These are phyloP conservation scores for Gonatopus flavifemur DNA, from an alignment of 1,140 invertebrate genomes.

Conservation along the genomic window DNA sequence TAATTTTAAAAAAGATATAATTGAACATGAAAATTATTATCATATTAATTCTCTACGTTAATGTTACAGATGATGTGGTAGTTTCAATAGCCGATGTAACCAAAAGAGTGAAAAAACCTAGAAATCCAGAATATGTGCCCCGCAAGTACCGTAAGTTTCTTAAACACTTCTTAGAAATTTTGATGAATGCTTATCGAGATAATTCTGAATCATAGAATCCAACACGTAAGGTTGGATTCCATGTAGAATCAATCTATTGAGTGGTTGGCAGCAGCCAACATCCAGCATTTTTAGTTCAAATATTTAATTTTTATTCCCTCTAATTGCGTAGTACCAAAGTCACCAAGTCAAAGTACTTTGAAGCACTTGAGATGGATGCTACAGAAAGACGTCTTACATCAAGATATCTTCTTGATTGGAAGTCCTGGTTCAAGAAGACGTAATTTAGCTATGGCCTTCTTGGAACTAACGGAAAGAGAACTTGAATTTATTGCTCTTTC, in stretches of 20 bases:
- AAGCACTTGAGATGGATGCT: conserved; percentile 90
- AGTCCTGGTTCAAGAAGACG: conserved; percentile 80
- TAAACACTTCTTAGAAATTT: too few relatives aligned
- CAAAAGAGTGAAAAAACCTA: conserved; percentile 66
- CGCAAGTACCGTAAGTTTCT: conserved; percentile 76
- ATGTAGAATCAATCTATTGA: too few relatives aligned
- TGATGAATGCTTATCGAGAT: too few relatives aligned
- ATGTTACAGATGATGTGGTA: conserved; percentile 33
- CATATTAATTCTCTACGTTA: conserved; percentile 14
- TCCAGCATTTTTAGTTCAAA: conserved; percentile 2
- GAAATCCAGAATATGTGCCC: conserved; percentile 79
- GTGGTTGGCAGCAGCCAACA: too few relatives aligned
- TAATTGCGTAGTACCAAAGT: conserved; percentile 29
- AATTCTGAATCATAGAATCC: too few relatives aligned
- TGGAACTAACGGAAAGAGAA: conserved; percentile 86
- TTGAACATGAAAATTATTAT: background rate
- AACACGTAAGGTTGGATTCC: too few relatives aligned
- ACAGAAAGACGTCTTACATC: conserved; percentile 88
- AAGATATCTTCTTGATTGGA: conserved; percentile 95
- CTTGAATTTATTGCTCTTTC: conserved; percentile 92
- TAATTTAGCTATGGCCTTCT: conserved; percentile 81
- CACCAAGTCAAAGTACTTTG: conserved; percentile 71
- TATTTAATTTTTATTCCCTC: background rate
- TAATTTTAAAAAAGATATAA: background rate
- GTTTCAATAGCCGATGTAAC: conserved; percentile 78